Conservation (phyloP, 2,113 vertebrate species). For the Lampris incognitus region DNA sequence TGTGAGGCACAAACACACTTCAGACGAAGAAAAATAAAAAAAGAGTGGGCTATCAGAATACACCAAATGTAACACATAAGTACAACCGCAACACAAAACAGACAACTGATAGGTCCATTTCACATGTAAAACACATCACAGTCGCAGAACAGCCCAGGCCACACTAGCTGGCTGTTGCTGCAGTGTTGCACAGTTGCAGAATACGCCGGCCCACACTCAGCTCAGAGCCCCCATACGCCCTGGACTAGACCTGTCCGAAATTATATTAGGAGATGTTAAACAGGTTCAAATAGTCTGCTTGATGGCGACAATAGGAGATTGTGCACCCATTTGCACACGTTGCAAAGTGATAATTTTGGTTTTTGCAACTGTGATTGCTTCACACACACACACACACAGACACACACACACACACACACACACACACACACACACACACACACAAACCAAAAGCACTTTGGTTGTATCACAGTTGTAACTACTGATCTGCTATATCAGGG, state of each 20-base stretch:
- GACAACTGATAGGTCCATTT: constrained; percentile 26
- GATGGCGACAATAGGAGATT: constrained; percentile 8
- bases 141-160: constrained; percentile 4
- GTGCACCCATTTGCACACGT: no score
- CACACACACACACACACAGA: no score
- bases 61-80: constrained; percentile 19
- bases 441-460: no score
- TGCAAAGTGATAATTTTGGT: no score
- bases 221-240: background rate
- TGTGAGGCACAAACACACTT: constrained; percentile 48
- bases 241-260: background rate
- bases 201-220: background rate
- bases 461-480: no score
- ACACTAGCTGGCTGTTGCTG: no score
- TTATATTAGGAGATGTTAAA: no score
- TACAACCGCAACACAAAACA: constrained; percentile 24
- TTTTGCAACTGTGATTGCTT: no score
- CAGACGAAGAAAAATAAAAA: background rate
- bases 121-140: constrained; percentile 5
- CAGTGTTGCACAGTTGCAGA: background rate
- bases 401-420: no score
- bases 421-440: no score
- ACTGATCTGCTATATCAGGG: no score
- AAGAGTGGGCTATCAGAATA: background rate
- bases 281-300: background rate